These are phyloP conservation scores for Cryptus armator DNA, from an alignment of 2,888 invertebrate species.

Conservation along the genomic window DNA sequence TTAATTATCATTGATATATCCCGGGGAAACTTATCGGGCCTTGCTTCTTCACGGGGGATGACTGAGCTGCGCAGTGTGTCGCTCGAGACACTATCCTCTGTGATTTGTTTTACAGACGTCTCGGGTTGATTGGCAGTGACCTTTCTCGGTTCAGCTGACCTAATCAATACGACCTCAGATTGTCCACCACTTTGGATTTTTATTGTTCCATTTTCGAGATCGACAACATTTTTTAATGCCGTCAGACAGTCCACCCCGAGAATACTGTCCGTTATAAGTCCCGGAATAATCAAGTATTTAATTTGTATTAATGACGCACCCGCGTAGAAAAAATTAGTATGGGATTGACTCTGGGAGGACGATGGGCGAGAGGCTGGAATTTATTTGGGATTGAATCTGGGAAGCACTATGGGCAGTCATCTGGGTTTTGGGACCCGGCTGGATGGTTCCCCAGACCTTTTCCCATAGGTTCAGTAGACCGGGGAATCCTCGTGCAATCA, in stretches of 20 bases:
- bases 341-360: no score
- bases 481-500: no score
- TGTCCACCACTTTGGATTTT: not conserved
- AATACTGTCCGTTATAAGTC: slow-evolving; percentile 1
- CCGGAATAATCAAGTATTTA: not conserved
- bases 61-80: not conserved
- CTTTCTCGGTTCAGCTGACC: not conserved
- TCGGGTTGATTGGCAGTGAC: not conserved
- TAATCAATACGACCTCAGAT: not conserved
- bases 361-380: no score
- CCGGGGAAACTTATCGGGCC: not conserved
- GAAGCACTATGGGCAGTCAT: no score
- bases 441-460: no score
- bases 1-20: not conserved
- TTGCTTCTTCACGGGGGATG: no score
- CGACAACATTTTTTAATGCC: not conserved
- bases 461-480: no score
- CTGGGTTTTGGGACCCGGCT: no score
- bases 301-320: not conserved
- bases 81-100: not conserved
- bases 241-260: not conserved
- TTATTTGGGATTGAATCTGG: no score
- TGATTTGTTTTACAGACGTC: not conserved
- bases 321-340: no score
- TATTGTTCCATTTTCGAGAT: not conserved